Percentiles rank a stretch among this genome's conserved stretches.
Conservation (phyloP, 2,797 vertebrate species). For the Protonibea diacanthus region DNA sequence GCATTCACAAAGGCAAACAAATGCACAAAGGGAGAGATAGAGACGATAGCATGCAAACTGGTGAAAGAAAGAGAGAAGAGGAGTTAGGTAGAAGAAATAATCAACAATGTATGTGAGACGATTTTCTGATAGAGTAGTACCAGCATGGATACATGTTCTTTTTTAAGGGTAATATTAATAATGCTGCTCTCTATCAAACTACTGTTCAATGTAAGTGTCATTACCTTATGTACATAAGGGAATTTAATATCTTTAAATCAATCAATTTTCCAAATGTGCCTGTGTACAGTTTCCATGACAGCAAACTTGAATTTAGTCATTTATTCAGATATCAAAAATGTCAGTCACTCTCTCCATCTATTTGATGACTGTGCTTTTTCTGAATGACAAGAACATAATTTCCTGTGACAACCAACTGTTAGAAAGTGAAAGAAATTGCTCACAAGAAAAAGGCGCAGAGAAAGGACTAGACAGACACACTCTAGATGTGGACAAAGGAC, state of each 20-base stretch:
- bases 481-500: constrained; percentile 23
- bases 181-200: too few species aligned
- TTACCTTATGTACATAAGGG: too few species aligned
- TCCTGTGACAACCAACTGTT: constrained; percentile 42
- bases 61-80: neutral
- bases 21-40: neutral
- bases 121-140: too few species aligned
- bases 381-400: constrained; percentile 48
- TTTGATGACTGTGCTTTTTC: constrained; percentile 15
- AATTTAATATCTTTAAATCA: too few species aligned
- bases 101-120: too few species aligned
- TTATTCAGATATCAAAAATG: constrained; percentile 2
- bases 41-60: neutral
- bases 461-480: neutral
- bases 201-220: too few species aligned
- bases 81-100: neutral
- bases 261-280: neutral
- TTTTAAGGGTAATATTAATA: too few species aligned
- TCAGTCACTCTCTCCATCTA: neutral
- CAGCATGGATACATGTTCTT: too few species aligned
- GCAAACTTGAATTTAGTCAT: neutral
- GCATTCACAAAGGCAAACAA: neutral
- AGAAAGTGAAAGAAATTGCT: constrained; percentile 41
- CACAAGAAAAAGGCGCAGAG: neutral
- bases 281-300: neutral